Conservation (phyloP, 2,797 vertebrate genomes). For the Brachymystax lenok region DNA sequence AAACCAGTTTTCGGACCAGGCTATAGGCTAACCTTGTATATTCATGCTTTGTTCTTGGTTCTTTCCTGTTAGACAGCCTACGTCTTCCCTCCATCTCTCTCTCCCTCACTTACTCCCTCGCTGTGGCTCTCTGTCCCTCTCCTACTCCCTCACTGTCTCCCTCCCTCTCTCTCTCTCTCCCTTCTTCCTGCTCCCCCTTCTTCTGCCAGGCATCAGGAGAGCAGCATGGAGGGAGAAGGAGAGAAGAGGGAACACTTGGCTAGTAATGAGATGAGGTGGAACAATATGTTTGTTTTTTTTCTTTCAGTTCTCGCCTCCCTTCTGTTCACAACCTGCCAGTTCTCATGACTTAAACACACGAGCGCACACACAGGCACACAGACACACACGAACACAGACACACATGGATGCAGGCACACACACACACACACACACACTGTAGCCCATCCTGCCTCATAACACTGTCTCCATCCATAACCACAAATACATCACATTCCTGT, state of each 20-base stretch:
- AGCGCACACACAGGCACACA: not conserved
- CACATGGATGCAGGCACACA: not conserved
- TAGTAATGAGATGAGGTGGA: not conserved
- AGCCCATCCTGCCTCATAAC: not conserved
- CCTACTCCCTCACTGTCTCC: not conserved
- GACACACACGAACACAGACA: not conserved
- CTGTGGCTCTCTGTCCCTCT: too few species aligned
- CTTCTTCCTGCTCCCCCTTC: not conserved
- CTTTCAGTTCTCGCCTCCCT: not conserved
- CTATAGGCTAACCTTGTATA: too few species aligned
- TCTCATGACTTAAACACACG: not conserved
- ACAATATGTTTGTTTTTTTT: conserved; percentile 15
- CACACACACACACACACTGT: not conserved
- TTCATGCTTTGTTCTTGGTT: too few species aligned
- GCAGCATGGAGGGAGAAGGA: not conserved
- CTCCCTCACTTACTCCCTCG: too few species aligned
- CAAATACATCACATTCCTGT: not conserved
- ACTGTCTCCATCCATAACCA: not conserved
- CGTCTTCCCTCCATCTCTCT: too few species aligned
- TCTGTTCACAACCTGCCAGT: conserved; percentile 14
- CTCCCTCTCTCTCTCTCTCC: too few species aligned
- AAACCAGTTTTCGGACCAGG: too few species aligned
- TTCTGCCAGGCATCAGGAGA: too few species aligned
- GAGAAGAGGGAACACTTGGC: not conserved
- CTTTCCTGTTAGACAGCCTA: too few species aligned